These are phyloP conservation scores for Pseudomugil gertrudae DNA, from an alignment of 2,797 vertebrate genomes.

Conservation along the genomic window DNA sequence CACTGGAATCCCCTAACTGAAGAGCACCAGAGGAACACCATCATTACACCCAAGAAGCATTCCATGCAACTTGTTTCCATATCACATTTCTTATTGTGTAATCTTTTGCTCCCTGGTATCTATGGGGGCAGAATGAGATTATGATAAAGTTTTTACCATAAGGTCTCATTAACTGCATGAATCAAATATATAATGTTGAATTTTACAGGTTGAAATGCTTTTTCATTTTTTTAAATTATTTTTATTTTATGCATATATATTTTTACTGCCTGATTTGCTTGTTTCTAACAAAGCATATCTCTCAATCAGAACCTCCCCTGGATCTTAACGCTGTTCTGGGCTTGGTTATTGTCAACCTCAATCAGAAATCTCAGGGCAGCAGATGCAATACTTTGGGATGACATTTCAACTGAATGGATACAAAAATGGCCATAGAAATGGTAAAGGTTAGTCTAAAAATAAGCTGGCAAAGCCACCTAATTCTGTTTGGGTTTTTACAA, in stretches of 20 bases:
- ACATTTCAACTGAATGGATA: constrained; percentile 72
- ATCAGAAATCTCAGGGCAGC: constrained; percentile 13
- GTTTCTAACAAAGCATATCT: background rate
- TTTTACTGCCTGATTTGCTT: background rate
- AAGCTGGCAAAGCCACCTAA: constrained; percentile 29
- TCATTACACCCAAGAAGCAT: no score
- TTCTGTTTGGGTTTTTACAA: constrained; percentile 3
- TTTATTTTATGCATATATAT: background rate
- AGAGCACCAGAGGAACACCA: no score
- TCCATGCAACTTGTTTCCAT: no score
- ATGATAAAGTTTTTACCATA: no score
- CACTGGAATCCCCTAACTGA: no score
- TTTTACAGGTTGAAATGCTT: constrained; percentile 1
- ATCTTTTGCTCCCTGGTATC: no score
- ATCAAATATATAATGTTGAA: no score
- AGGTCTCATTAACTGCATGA: no score
- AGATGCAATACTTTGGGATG: constrained; percentile 44
- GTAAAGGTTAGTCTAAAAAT: constrained; percentile 73
- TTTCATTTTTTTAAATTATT: background rate
- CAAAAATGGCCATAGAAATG: constrained; percentile 58
- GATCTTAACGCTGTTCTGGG: background rate
- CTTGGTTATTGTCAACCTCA: constrained; percentile 15
- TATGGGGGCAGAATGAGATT: no score
- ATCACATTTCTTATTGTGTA: no score
- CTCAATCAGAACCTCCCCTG: background rate